A percentile compares a stretch with the other conserved stretches of the same genome.
phyloP scores from a whole-genome alignment of 2,797 vertebrate species.

The Pipistrellus pipistrellus region DNA sequence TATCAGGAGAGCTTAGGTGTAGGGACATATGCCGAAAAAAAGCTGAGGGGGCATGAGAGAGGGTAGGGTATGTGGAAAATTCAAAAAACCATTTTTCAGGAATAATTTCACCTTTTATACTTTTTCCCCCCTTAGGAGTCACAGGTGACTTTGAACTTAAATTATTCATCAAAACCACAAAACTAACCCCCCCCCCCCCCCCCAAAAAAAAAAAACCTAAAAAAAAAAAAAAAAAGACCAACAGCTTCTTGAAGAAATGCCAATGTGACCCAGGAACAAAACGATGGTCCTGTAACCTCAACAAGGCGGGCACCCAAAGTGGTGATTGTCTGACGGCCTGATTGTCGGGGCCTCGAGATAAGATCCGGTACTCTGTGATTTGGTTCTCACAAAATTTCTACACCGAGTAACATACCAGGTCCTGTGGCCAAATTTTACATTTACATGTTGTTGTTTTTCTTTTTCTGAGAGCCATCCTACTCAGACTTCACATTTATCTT shows the following conservation, averaged over 20 bases:
- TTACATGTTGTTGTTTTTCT: constrained; percentile 37
- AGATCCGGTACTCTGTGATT: constrained; percentile 68
- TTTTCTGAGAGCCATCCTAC: constrained; percentile 57
- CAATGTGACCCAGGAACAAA: background rate
- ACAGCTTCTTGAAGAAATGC: background rate
- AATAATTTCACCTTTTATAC: background rate
- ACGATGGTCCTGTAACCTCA: background rate
- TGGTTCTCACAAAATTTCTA: constrained; percentile 72
- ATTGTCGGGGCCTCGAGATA: constrained; percentile 79
- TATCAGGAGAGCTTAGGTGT: background rate
- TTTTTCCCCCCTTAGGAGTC: background rate
- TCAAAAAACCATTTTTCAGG: background rate
- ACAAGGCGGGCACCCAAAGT: background rate
- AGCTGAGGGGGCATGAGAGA: background rate
- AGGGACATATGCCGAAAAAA: background rate
- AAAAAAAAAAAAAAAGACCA: background rate
- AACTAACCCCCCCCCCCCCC: too few species aligned
- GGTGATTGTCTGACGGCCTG: constrained; percentile 84
- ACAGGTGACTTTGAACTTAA: background rate
- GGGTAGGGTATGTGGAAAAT: background rate
- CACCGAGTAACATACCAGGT: constrained; percentile 61
- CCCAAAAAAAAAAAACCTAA: too few species aligned
- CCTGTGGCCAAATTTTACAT: constrained; percentile 43
- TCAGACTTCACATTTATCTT: constrained; percentile 74
- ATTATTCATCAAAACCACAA: constrained; percentile 55